phyloP scores from a whole-genome alignment of 2,888 invertebrate genomes.

The Eristalis tenax region DNA sequence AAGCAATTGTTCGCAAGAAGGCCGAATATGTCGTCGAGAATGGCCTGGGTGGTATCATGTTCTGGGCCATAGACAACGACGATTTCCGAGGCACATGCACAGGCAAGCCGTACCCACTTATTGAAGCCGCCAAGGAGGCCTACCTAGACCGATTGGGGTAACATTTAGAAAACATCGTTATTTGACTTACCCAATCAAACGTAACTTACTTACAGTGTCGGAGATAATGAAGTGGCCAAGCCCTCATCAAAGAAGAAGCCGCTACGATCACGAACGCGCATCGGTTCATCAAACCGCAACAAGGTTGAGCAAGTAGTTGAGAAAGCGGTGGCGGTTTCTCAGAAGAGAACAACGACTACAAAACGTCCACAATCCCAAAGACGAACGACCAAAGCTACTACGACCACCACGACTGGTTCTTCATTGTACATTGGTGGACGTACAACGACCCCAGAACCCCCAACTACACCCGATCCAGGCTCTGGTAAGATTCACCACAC shows the following conservation, averaged over 20 bases:
- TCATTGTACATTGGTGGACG: conserved; percentile 78
- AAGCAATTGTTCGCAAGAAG: conserved; percentile 90
- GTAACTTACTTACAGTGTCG: conserved; percentile 74
- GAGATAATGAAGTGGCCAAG: conserved; percentile 79
- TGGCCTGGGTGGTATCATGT: conserved; percentile 88
- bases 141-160: conserved; percentile 86
- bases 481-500: conserved; percentile 83
- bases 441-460: conserved; percentile 84
- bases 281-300: conserved; percentile 76
- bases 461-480: conserved; percentile 94
- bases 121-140: conserved; percentile 94
- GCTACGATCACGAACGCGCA: conserved; percentile 77
- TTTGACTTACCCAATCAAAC: background rate
- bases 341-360: conserved; percentile 69
- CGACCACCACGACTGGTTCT: conserved; percentile 77
- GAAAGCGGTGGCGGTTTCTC: conserved; percentile 73
- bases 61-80: conserved; percentile 93
- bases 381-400: conserved; percentile 62
- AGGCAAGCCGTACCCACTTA: conserved; percentile 92
- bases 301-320: conserved; percentile 72
- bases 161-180: conserved; percentile 70
- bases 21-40: conserved; percentile 92
- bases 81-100: conserved; percentile 96
- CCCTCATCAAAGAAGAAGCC: conserved; percentile 77
- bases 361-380: conserved; percentile 65